Evolutionary conservation across 35 echinoderm and acorn worm genomes (phyloP), one percentile per base, ranked within the genome.

Genomic region (Chiridota heheva): DNA sequence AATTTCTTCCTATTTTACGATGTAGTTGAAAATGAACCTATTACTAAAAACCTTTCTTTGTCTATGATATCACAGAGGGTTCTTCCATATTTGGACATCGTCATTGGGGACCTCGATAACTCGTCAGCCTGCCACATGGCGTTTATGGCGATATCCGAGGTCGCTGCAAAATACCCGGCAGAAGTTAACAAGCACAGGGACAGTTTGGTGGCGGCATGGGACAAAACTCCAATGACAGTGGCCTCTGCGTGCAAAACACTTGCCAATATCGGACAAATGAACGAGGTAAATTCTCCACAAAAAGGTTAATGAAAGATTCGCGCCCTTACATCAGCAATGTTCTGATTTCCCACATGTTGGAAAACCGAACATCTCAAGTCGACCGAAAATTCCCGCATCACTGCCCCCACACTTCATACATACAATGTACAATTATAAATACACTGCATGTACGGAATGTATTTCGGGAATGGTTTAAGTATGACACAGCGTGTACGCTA

Each of bases 231-330:
- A 30, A 49, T 90, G 58, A 55, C 44, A 20, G 60, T 82, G 20
- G 39, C 82, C 29, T 72, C 82, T 0, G 82, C 83, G 10, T 75
- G 82, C 17, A 96, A 86, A 20, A 76, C 77, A 2, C 77, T 96
- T 44, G 87, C 92, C 0, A 96, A 81, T 66, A 87, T 96, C 5
- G 92, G 92, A 0, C 42, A 60, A n/a, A 86, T 86, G 35, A 78
- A 86, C 38, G 63, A 96, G 86, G 92, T 90, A 86, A 45, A 75
- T 2, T 40, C n/a, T n/a, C n/a, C n/a, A n/a, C n/a, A n/a, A 56
- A 3, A 55, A 5, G 16, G 12, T 57, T 74, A 12, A 12, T 5
- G n/a, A 4, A 60, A n/a, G 22, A n/a, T n/a, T n/a, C n/a, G n/a
- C n/a, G n/a, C n/a, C n/a, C n/a, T n/a, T n/a, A n/a, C n/a, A n/a